Percentiles rank a stretch among this genome's conserved stretches.
These are phyloP conservation scores for Phaetusa simplex DNA, from an alignment of 2,113 vertebrate genomes.

Conservation along the genomic window DNA sequence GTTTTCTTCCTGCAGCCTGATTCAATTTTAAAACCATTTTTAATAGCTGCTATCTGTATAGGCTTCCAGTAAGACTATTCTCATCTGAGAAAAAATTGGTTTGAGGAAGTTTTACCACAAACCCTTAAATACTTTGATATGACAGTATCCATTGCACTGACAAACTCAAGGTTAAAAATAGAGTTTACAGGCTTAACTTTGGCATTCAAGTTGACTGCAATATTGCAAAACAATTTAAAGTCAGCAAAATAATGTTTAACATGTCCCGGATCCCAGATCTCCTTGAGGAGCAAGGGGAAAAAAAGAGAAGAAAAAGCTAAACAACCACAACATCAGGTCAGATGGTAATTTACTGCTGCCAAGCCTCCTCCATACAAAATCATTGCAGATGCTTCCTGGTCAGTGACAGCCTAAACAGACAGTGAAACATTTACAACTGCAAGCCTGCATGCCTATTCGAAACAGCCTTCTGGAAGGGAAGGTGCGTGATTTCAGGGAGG, in stretches of 20 bases:
- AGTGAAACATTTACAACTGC: conserved; percentile 24
- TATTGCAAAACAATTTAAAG: conserved; percentile 61
- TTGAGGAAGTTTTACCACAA: conserved; percentile 68
- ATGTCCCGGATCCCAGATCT: conserved; percentile 6
- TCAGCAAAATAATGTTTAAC: conserved; percentile 57
- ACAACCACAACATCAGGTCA: conserved; percentile 17
- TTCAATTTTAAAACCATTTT: conserved; percentile 53
- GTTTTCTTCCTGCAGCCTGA: conserved; percentile 51
- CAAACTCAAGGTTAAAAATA: conserved; percentile 68
- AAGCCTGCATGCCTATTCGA: background rate
- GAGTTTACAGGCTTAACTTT: conserved; percentile 56
- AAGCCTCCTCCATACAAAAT: conserved; percentile 40
- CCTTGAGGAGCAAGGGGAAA: background rate
- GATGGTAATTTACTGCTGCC: conserved; percentile 29
- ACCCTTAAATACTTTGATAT: conserved; percentile 64
- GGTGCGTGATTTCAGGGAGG: background rate
- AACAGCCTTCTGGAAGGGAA: background rate
- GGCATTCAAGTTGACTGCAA: conserved; percentile 37
- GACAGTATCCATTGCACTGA: conserved; percentile 58
- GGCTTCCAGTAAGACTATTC: conserved; percentile 68
- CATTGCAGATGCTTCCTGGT: conserved; percentile 53
- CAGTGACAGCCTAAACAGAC: conserved; percentile 46
- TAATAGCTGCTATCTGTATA: conserved; percentile 60
- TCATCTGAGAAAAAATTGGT: conserved; percentile 56
- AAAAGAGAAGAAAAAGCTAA: background rate